A percentile compares a stretch with the other conserved stretches of the same genome.
These are phyloP conservation scores for Entomobrya multifasciata DNA, from an alignment of 2,888 invertebrate species.

Conservation along the genomic window DNA sequence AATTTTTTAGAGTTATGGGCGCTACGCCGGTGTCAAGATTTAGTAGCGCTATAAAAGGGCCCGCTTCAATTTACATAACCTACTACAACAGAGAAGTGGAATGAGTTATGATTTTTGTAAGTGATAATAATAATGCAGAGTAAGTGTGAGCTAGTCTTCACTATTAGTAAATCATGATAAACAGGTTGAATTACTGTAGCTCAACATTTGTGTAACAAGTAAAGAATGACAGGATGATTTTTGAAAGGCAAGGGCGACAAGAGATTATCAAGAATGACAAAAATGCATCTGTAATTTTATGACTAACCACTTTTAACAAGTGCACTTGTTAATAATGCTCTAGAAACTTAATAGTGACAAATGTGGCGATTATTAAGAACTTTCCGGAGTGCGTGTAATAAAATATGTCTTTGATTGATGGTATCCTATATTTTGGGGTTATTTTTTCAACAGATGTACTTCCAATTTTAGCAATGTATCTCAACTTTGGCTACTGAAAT, in stretches of 20 bases:
- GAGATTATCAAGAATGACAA: neutral
- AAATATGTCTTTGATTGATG: neutral
- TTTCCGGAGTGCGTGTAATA: neutral
- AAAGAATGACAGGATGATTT: neutral
- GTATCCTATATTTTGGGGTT: neutral
- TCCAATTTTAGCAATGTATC: neutral
- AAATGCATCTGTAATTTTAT: neutral
- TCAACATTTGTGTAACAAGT: neutral
- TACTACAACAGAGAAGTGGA: neutral
- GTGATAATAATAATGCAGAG: slow-evolving; percentile 24
- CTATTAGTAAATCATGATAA: neutral
- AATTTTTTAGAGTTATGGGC: neutral
- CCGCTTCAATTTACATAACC: slow-evolving; percentile 23
- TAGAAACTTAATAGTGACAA: slow-evolving; percentile 19
- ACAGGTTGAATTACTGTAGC: neutral
- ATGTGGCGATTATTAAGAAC: slow-evolving; percentile 4
- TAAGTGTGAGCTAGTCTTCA: no score
- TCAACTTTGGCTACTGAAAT: no score
- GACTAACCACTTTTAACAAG: neutral
- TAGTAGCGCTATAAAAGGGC: slow-evolving; percentile 22
- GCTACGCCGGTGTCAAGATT: neutral
- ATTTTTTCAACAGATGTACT: neutral
- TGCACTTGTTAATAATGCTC: neutral
- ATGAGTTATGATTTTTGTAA: slow-evolving; percentile 43
- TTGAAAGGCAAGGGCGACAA: slow-evolving; percentile 11